Percentiles rank a stretch among this genome's conserved stretches.
Evolutionary conservation across 2,113 vertebrate species (phyloP).

Genomic region (Pipra filicauda): DNA sequence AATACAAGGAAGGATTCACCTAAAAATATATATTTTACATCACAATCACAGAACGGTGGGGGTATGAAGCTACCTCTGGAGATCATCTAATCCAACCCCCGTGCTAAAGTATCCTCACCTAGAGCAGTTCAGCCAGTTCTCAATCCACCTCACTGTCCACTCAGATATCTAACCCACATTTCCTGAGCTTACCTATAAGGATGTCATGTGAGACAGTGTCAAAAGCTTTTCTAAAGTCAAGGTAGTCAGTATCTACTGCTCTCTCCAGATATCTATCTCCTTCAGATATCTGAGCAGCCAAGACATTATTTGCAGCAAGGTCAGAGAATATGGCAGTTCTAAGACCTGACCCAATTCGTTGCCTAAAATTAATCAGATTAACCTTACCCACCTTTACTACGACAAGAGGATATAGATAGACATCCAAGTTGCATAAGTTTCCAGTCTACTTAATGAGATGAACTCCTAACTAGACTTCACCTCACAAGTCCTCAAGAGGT

Average conservation of each 20-base stretch:
- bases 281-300: not conserved
- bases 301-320: not conserved
- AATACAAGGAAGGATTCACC: not conserved
- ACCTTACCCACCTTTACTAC: not conserved
- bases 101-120: not conserved
- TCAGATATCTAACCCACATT: fast-evolving
- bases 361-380: not conserved
- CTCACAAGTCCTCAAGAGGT: not conserved
- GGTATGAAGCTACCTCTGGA: fast-evolving
- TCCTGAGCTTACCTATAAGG: not conserved
- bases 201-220: not conserved
- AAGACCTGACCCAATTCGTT: not conserved
- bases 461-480: not conserved
- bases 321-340: not conserved
- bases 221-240: not conserved
- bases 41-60: not conserved
- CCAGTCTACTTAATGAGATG: not conserved
- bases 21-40: not conserved
- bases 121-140: not conserved
- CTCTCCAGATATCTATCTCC: not conserved
- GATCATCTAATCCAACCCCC: not conserved
- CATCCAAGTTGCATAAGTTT: not conserved
- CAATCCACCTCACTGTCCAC: not conserved
- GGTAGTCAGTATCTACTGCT: not conserved
- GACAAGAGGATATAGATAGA: not conserved